A percentile compares a stretch with the other conserved stretches of the same genome.
These are phyloP conservation scores for Cryptus viduatorius DNA, from an alignment of 2,888 invertebrate genomes.

Conservation along the genomic window DNA sequence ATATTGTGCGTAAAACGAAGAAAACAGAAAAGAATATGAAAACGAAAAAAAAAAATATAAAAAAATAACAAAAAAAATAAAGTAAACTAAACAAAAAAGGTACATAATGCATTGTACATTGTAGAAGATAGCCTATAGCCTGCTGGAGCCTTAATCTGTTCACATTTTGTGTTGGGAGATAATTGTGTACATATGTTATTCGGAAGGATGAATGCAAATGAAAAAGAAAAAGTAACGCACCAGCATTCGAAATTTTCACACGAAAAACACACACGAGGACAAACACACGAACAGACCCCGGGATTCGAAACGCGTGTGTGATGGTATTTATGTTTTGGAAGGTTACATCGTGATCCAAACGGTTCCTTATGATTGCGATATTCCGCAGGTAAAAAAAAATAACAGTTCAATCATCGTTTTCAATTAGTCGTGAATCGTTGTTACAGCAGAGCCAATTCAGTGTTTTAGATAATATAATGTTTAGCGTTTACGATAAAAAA, in stretches of 20 bases:
- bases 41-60: conserved; percentile 76
- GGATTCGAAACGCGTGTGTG: conserved; percentile 80
- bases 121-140: conserved; percentile 84
- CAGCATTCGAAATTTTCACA: conserved; percentile 75
- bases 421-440: conserved; percentile 36
- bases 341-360: conserved; percentile 79
- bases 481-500: conserved; percentile 47
- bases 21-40: conserved; percentile 66
- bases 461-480: conserved; percentile 66
- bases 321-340: conserved; percentile 77
- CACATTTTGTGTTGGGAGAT: conserved; percentile 82
- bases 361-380: conserved; percentile 68
- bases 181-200: conserved; percentile 85
- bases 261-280: conserved; percentile 7
- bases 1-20: conserved; percentile 68
- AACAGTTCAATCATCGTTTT: conserved; percentile 47
- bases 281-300: conserved; percentile 67
- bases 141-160: conserved; percentile 85
- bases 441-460: conserved; percentile 62
- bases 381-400: conserved; percentile 58
- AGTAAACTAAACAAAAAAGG: conserved; percentile 75
- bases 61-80: conserved; percentile 75
- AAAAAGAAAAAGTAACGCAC: conserved; percentile 72
- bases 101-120: conserved; percentile 84
- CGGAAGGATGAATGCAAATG: conserved; percentile 81